Evolutionary conservation across 2,113 vertebrate genomes (phyloP), one percentile per base, ranked within the genome.

Genomic region (Vidua macroura): DNA sequence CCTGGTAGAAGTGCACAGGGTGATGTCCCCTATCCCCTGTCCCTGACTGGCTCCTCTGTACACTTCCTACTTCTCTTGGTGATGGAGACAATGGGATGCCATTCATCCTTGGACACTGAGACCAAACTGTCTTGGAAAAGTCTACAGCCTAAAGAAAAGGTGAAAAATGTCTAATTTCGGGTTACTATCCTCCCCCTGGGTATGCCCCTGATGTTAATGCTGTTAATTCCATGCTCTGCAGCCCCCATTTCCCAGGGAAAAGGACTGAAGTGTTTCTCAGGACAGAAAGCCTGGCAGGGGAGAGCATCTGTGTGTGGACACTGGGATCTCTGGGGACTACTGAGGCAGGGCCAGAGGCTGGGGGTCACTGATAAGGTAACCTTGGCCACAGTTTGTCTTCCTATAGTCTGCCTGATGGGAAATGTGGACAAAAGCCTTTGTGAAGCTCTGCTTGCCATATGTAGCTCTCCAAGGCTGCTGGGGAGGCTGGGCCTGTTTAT

Each of bases 361-460:
- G 49, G 96, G 95, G 95, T 97, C 96, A 96, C 88, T 96, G 96
- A 25, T 88, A 86, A 96, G 80, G 92, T 92, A 84, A 97, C 95
- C 88, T 70, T 67, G 92, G 90, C 88, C 88, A 73, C 8, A 83
- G 85, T 82, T 90, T 95, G 83, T 94, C 96, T 96, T 92, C 80
- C 44, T 70, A 33, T 62, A n/a, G 64, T 13, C 76, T 96, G 88
- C 83, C 88, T 75, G 92, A 69, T 94, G 83, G 53, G 93, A 96
- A 92, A 82, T 8, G 66, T 0, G 7, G 44, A 96, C 88, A 96
- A 95, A 95, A 95, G 88, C 76, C 93, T 81, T 90, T 93, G 83
- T 93, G 88, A 41, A 88, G 73, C 53, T 96, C 95, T 97, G 96
- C 66, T 95, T 79, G 86, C 96, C 96, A 96, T 86, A 96, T 97